Conservation (phyloP, 2,888 invertebrate genomes). For the Anarsia innoxiella region DNA sequence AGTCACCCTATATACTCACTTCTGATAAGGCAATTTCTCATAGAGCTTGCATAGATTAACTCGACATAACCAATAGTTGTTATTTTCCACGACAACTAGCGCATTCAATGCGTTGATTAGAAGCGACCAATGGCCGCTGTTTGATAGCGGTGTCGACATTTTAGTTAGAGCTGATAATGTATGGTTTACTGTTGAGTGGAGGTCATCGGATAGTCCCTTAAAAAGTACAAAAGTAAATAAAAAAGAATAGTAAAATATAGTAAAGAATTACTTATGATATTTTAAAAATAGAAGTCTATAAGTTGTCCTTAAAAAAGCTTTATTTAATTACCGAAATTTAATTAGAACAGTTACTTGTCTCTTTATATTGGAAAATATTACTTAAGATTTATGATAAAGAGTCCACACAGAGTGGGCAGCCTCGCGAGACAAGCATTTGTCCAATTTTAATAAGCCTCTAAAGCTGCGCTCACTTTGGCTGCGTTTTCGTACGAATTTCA, state of each 20-base stretch:
- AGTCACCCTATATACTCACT: no score
- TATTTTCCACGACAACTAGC: constrained; percentile 78
- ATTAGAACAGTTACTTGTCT: no score
- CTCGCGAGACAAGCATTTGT: no score
- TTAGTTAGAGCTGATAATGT: constrained; percentile 78
- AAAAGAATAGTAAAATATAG: background rate
- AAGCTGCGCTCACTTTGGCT: no score
- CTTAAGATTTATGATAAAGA: no score
- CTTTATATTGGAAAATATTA: no score
- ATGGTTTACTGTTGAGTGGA: constrained; percentile 84
- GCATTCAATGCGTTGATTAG: constrained; percentile 76
- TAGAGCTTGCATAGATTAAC: constrained; percentile 70
- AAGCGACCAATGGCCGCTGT: constrained; percentile 75
- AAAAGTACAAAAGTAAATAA: constrained; percentile 23
- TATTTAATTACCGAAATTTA: no score
- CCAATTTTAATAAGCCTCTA: no score
- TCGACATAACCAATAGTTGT: constrained; percentile 91
- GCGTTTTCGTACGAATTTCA: no score
- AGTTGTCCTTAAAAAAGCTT: no score
- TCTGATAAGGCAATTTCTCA: constrained; percentile 56
- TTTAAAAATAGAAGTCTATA: no score
- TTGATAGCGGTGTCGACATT: constrained; percentile 76
- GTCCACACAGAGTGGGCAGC: no score
- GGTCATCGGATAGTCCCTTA: constrained; percentile 83
- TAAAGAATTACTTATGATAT: background rate